Base-by-base conservation (phyloP, 1,140 invertebrate genomes). In the Zaprionus ornatus region DNA sequence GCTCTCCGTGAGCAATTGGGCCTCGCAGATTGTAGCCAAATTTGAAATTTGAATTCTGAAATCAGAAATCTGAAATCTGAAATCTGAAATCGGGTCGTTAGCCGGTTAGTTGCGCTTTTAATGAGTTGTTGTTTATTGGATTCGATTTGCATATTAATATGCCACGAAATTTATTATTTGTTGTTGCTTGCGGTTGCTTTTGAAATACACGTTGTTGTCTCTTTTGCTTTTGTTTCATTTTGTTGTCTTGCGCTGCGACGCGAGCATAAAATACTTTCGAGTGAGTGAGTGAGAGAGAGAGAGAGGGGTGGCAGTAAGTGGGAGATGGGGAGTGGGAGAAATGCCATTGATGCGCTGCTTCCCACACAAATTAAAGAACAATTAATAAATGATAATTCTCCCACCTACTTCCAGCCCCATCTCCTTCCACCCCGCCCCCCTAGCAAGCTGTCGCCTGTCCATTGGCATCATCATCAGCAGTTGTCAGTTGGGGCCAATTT, bases 341-440 rank as follows among this genome's bases (percentile, higher is more conserved):
- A 45, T 80, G 50, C 6, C 42, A 56, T 82, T 77, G 65, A 77
- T 80, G 21, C 23, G 77, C 66, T 82, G 85, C 84, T 88, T 88
- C 85, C 84, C 84, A 88, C 84, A 90, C 84, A 88, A 90, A 88
- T 88, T 90, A 90, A 88, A 84, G 64, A 74, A 88, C 83, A 88
- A 88, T 90, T 88, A 88, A 88, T 88, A 88, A 88, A 90, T 83
- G 83, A 87, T 83, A 88, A 88, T 83, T 74, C 40, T 54, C 40
- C 61, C 32, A 57, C 35, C 40, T 63, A 7, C 27, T 3, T 12
- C 40, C 57, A 42, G 57, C 12, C 25, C 17, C 27, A 2, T 21
- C 25, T 35, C 54, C n/a, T 21, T 6, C 15, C 61, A 35, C 5
- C 21, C 17, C 32, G 10, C 13, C 15, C 42, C 23, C 10, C 3